phyloP scores from a whole-genome alignment of 2,797 vertebrate species.

The Poecilia gillii region DNA sequence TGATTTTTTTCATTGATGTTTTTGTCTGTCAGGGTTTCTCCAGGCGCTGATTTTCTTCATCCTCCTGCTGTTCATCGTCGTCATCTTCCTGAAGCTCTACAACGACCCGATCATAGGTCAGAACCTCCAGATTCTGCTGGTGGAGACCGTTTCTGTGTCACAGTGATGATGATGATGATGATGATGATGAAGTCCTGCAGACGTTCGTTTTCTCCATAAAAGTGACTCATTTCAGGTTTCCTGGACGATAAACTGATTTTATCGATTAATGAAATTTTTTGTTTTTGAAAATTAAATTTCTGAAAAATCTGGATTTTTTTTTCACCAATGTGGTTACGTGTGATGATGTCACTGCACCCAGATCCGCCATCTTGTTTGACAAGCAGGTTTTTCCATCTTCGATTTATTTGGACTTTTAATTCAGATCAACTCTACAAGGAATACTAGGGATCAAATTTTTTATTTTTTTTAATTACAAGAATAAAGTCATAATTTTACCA shows the following conservation, averaged over 20 bases:
- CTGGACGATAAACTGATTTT: not conserved
- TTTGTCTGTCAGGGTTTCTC: constrained; percentile 1
- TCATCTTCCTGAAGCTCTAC: not conserved
- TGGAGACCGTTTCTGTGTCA: not conserved
- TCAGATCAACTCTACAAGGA: too few relatives aligned
- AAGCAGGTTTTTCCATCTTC: too few relatives aligned
- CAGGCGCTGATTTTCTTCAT: not conserved
- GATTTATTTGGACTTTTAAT: too few relatives aligned
- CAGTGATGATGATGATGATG: not conserved
- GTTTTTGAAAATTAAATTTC: too few relatives aligned
- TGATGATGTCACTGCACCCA: too few relatives aligned
- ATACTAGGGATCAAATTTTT: too few relatives aligned
- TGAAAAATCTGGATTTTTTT: not conserved
- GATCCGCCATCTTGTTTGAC: too few relatives aligned
- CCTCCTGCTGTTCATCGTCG: rapidly evolving
- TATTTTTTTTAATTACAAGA: too few relatives aligned
- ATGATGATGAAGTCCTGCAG: not conserved
- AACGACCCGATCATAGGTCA: not conserved
- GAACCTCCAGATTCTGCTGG: not conserved
- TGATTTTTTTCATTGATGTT: rapidly evolving
- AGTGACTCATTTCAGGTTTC: not conserved
- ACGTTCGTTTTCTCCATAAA: not conserved
- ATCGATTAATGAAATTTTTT: too few relatives aligned
- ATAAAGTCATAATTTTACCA: too few relatives aligned
- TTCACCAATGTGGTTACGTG: too few relatives aligned